These are phyloP conservation scores for Vidua macroura DNA, from an alignment of 2,113 vertebrate species.

Conservation along the genomic window DNA sequence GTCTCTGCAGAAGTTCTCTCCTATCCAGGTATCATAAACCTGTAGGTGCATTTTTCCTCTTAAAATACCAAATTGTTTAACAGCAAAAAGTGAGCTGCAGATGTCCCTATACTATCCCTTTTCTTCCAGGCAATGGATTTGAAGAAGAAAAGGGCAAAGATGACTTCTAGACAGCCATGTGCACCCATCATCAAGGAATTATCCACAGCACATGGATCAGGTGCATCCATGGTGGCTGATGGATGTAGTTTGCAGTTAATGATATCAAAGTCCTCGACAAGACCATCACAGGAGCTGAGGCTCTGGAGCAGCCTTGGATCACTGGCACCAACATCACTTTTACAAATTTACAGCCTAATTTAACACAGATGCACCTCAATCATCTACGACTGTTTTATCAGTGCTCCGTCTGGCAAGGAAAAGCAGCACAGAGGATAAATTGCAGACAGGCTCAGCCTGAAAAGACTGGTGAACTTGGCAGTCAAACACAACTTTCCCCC, in stretches of 20 bases:
- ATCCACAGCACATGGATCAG: neutral
- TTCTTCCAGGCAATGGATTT: neutral
- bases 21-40: neutral
- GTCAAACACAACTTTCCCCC: neutral
- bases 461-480: neutral
- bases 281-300: neutral
- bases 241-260: neutral
- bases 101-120: neutral
- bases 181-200: neutral
- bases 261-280: accelerated
- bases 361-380: neutral
- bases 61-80: neutral
- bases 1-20: neutral
- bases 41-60: neutral
- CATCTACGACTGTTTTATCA: neutral
- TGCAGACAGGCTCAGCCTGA: neutral
- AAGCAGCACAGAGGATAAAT: neutral
- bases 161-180: neutral
- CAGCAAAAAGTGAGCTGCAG: neutral
- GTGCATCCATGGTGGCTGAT: neutral
- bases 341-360: neutral
- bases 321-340: neutral
- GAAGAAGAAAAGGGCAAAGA: neutral
- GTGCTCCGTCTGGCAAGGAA: neutral
- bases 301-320: neutral